phyloP scores from a whole-genome alignment of 2,888 invertebrate species.

The Eristalis tenax region DNA sequence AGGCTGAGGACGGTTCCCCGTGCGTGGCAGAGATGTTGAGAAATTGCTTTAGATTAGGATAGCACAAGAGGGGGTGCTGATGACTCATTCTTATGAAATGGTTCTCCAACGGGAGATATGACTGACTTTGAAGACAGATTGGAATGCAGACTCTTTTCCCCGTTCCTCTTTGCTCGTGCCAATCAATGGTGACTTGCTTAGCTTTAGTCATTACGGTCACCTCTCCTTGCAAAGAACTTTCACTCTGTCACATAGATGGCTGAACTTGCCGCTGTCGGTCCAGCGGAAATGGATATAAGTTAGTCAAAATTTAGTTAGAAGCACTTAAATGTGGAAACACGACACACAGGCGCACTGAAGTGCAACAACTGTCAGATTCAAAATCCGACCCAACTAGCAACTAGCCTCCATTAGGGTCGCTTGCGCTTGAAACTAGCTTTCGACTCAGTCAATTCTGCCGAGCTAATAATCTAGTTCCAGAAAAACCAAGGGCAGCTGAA shows the following conservation, averaged over 20 bases:
- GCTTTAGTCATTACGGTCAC: no score
- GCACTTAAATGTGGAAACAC: no score
- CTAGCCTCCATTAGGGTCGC: conserved; percentile 63
- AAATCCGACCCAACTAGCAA: conserved; percentile 21
- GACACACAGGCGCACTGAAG: conserved; percentile 45
- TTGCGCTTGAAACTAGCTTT: conserved; percentile 53
- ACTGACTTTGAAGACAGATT: not conserved
- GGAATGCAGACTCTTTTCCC: no score
- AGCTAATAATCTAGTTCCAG: conserved; percentile 55
- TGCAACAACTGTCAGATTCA: conserved; percentile 61
- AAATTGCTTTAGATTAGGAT: not conserved
- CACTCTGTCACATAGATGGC: no score
- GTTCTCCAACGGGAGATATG: not conserved
- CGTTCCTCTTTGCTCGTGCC: not conserved
- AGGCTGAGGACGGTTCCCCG: conserved; percentile 3
- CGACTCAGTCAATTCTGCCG: conserved; percentile 49
- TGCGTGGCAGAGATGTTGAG: not conserved
- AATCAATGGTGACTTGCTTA: no score
- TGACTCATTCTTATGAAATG: not conserved
- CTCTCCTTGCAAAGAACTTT: no score
- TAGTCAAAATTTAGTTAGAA: no score
- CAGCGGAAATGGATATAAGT: no score
- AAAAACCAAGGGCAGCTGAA: conserved; percentile 27
- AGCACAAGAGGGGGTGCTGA: not conserved
- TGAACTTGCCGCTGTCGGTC: no score